These are phyloP conservation scores for Pristionchus fissidentatus DNA, from an alignment of 2,888 invertebrate genomes.

Conservation along the genomic window DNA sequence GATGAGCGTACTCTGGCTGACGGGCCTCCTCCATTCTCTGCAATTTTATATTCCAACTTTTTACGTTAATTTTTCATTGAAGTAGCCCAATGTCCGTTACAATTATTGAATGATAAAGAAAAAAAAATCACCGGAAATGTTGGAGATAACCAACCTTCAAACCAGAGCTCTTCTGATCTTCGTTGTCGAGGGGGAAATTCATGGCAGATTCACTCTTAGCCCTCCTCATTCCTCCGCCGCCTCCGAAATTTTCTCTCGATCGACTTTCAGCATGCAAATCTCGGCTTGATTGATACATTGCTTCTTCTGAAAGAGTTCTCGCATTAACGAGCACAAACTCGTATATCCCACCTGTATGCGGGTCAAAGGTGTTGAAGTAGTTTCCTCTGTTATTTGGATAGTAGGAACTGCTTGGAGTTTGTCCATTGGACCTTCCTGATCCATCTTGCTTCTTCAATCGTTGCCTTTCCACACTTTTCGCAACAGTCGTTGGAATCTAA, in stretches of 20 bases:
- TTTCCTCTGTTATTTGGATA: conserved; percentile 29
- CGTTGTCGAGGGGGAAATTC: conserved; percentile 57
- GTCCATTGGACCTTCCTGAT: conserved; percentile 53
- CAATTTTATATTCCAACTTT: neutral
- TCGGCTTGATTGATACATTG: conserved; percentile 41
- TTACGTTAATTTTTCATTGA: too few relatives aligned
- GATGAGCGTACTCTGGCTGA: conserved; percentile 45
- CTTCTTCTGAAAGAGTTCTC: conserved; percentile 16
- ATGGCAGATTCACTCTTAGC: conserved; percentile 70
- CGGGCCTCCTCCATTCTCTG: conserved; percentile 35
- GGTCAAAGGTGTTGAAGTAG: conserved; percentile 58
- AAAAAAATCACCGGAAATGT: neutral
- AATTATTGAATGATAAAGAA: neutral
- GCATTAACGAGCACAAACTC: neutral
- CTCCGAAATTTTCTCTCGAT: conserved; percentile 38
- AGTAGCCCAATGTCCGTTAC: neutral
- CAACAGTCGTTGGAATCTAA: conserved; percentile 63
- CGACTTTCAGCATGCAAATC: conserved; percentile 36
- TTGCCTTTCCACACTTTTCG: conserved; percentile 68
- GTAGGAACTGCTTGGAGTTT: conserved; percentile 53
- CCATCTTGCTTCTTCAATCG: conserved; percentile 66
- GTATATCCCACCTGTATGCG: conserved; percentile 53
- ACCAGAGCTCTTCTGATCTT: conserved; percentile 47
- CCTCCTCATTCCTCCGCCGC: conserved; percentile 65
- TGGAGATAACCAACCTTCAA: neutral